Evolutionary conservation across 2,113 vertebrate species (phyloP).

Genomic region (Pachypanchax playfairii): DNA sequence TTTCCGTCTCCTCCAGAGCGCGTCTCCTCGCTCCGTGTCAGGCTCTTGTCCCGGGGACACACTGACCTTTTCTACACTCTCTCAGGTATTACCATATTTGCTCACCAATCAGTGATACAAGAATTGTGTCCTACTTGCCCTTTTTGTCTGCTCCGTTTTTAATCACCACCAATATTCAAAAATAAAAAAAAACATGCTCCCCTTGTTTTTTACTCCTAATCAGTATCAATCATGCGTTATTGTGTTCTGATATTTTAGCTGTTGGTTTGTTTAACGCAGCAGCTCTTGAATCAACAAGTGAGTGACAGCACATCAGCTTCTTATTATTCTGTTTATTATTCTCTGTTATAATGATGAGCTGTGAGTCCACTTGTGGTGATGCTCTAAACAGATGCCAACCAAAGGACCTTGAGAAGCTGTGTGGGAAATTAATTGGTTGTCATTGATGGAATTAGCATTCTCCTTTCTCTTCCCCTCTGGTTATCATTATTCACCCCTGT

Average conservation of each 20-base stretch:
- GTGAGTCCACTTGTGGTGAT: constrained; percentile 40
- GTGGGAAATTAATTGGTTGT: constrained; percentile 77
- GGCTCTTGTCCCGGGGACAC: constrained; percentile 59
- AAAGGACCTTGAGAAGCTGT: constrained; percentile 72
- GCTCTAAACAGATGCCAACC: constrained; percentile 66
- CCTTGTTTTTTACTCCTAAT: constrained; percentile 24
- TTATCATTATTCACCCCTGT: constrained; percentile 64
- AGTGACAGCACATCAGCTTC: constrained; percentile 43
- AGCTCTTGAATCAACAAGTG: constrained; percentile 69
- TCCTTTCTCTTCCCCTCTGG: constrained; percentile 66
- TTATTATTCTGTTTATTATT: constrained; percentile 64
- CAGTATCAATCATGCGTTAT: constrained; percentile 22
- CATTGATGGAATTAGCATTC: constrained; percentile 78
- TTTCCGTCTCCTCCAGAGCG: constrained; percentile 65
- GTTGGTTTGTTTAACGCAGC: constrained; percentile 31
- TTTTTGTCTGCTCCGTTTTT: constrained; percentile 22
- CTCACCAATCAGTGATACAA: constrained; percentile 30
- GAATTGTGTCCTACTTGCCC: constrained; percentile 27
- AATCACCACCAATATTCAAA: constrained; percentile 11
- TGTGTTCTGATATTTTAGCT: constrained; percentile 18
- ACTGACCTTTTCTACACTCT: constrained; percentile 49
- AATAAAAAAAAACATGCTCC: background rate
- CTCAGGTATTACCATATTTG: constrained; percentile 63
- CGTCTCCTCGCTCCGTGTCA: constrained; percentile 62
- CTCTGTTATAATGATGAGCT: constrained; percentile 55